Conservation (phyloP, 2,888 invertebrate species). For the Dryocosmus kuriphilus region DNA sequence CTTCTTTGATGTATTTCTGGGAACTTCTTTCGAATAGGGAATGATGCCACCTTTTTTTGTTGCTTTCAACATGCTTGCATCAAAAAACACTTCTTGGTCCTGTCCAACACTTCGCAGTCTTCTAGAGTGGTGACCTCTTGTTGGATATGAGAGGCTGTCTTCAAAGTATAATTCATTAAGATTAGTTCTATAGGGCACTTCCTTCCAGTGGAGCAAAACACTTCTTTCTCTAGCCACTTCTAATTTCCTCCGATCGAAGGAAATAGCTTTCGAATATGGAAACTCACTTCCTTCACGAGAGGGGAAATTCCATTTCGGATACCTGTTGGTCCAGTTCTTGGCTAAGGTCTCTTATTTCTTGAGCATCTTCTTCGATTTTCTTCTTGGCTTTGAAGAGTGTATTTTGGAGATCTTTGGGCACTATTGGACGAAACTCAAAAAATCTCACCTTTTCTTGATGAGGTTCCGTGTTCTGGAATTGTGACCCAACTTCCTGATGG, state of each 20-base stretch:
- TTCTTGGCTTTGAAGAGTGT: conserved; percentile 13
- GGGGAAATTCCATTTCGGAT: conserved; percentile 6
- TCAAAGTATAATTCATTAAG: not conserved
- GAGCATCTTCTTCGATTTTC: conserved; percentile 19
- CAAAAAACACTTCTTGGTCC: not conserved
- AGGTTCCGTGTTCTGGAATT: not conserved
- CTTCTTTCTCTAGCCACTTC: conserved; percentile 25
- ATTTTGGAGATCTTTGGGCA: not conserved
- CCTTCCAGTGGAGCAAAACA: not conserved
- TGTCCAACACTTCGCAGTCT: not conserved
- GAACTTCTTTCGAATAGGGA: not conserved
- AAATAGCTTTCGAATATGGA: conserved; percentile 23
- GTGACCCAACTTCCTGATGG: not conserved
- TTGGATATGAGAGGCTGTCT: not conserved
- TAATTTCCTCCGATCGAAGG: conserved; percentile 4
- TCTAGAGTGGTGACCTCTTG: conserved; percentile 1
- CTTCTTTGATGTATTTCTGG: not conserved
- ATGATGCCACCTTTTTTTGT: not conserved
- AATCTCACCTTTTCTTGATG: not conserved
- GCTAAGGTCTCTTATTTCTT: not conserved
- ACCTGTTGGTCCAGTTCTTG: conserved; percentile 6
- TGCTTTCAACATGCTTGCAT: not conserved
- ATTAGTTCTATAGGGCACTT: not conserved
- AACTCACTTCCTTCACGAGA: conserved; percentile 20
- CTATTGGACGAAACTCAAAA: not conserved